phyloP scores from a whole-genome alignment of 2,888 invertebrate species.

The Balanococcus diminutus region DNA sequence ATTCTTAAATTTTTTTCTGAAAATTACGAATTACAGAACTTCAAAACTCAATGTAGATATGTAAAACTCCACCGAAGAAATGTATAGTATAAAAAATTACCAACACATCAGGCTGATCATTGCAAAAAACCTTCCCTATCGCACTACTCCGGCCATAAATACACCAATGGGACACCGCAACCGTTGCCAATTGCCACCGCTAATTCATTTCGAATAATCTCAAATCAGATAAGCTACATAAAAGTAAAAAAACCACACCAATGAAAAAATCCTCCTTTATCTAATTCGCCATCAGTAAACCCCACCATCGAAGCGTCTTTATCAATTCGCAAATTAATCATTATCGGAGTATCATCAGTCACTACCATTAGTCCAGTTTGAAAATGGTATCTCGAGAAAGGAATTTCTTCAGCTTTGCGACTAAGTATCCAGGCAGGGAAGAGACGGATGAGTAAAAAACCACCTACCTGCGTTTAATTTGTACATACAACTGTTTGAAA shows the following conservation, averaged over 20 bases:
- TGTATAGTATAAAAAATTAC: no score
- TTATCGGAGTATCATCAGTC: neutral
- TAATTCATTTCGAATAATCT: neutral
- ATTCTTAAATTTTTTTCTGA: no score
- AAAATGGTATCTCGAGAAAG: neutral
- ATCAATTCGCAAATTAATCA: conserved; percentile 18
- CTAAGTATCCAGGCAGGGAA: neutral
- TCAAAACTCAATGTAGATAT: no score
- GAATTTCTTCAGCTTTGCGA: neutral
- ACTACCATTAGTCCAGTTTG: neutral
- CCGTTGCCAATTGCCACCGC: no score
- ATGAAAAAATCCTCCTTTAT: no score
- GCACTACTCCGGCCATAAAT: neutral
- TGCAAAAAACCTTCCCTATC: no score
- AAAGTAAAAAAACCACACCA: neutral
- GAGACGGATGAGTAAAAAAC: neutral
- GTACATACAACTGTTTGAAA: conserved; percentile 13
- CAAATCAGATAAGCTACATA: neutral
- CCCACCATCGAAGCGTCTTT: conserved; percentile 1
- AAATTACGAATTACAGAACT: no score
- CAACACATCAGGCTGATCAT: no score
- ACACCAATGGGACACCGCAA: neutral
- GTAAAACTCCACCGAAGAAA: no score
- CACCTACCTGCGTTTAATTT: neutral
- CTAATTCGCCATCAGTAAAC: neutral